Evolutionary conservation across 2,797 vertebrate genomes (phyloP).

Genomic region (Siniperca obscura): DNA sequence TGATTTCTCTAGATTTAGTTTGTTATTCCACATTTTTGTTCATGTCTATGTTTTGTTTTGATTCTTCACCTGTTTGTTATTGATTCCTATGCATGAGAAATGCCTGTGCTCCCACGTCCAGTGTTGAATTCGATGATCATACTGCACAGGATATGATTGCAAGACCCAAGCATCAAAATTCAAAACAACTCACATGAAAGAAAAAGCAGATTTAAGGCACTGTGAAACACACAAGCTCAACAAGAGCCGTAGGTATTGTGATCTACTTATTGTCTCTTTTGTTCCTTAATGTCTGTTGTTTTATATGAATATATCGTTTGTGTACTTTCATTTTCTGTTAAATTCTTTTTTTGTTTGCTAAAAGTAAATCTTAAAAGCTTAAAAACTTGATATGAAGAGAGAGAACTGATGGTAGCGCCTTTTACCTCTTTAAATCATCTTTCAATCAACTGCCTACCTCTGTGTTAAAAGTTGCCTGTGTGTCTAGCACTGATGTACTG

Average conservation of each 20-base stretch:
- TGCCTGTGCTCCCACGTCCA: constrained; percentile 31
- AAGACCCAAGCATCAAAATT: constrained; percentile 32
- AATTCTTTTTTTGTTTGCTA: constrained; percentile 18
- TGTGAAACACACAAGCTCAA: constrained; percentile 41
- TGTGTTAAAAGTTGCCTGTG: not conserved
- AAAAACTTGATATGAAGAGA: constrained; percentile 26
- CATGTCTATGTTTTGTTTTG: constrained; percentile 16
- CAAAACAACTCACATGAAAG: constrained; percentile 55
- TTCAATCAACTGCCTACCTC: not conserved
- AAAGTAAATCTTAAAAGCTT: constrained; percentile 15
- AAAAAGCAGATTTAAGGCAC: constrained; percentile 44
- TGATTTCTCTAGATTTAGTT: constrained; percentile 11
- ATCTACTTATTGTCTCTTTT: constrained; percentile 27
- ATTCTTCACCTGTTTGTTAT: constrained; percentile 18
- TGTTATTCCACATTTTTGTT: constrained; percentile 27
- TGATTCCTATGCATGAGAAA: constrained; percentile 38
- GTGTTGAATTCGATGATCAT: constrained; percentile 47
- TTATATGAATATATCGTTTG: constrained; percentile 15
- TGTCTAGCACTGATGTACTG: not conserved
- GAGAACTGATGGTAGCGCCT: not conserved
- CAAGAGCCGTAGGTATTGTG: constrained; percentile 33
- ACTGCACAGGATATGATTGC: constrained; percentile 40
- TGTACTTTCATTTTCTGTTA: constrained; percentile 20
- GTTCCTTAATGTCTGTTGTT: constrained; percentile 41
- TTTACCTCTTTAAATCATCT: constrained; percentile 21